Conservation (phyloP, 2,888 invertebrate species). For the Ephialtes manifestator region DNA sequence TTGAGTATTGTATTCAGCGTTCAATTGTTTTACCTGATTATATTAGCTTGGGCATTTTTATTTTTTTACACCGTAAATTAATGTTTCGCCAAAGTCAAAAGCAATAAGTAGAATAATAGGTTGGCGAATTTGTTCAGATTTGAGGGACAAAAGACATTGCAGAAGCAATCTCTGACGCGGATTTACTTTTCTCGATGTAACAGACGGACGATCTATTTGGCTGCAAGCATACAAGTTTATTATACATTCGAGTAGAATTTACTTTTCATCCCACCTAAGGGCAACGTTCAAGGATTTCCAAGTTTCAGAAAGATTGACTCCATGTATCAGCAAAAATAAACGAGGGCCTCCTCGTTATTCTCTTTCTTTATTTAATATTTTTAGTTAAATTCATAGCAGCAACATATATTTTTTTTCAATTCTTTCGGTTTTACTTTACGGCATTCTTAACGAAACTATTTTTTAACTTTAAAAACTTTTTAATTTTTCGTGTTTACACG, state of each 20-base stretch:
- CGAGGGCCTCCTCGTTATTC: neutral
- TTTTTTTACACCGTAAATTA: no score
- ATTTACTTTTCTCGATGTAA: neutral
- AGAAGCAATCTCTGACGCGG: neutral
- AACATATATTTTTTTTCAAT: neutral
- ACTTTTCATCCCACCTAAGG: neutral
- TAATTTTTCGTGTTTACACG: no score
- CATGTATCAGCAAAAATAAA: neutral
- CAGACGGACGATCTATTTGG: neutral
- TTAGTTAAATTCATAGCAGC: neutral
- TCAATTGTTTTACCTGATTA: no score
- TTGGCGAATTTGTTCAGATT: no score
- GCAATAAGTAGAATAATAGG: no score
- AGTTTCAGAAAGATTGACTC: neutral
- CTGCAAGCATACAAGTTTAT: constrained; percentile 8
- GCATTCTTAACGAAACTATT: no score
- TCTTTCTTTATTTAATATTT: neutral
- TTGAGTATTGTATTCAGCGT: no score
- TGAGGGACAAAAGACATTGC: no score
- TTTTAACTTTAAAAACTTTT: no score
- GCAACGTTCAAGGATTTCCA: neutral
- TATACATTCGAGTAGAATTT: neutral
- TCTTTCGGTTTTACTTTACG: no score
- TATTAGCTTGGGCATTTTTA: no score
- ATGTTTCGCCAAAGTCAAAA: no score